phyloP scores from a whole-genome alignment of 2,113 vertebrate genomes.

The Halichoerus grypus region DNA sequence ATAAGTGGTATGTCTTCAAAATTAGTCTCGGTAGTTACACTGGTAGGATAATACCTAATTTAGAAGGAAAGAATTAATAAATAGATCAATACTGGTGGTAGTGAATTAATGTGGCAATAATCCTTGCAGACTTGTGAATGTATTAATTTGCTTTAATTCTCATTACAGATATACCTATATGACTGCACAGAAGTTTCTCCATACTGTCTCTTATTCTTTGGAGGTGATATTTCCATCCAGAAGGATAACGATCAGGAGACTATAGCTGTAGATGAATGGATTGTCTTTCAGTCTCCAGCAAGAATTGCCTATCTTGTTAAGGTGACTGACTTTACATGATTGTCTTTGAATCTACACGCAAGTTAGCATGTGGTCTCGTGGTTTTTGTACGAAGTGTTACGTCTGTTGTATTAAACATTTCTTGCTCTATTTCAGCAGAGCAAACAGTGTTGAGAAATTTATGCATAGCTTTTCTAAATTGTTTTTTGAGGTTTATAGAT shows the following conservation, averaged over 20 bases:
- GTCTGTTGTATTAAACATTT: background rate
- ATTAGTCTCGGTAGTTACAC: background rate
- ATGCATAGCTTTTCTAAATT: slow-evolving; percentile 54
- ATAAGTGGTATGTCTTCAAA: background rate
- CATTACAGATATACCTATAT: slow-evolving; percentile 96
- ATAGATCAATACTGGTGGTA: background rate
- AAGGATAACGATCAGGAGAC: slow-evolving; percentile 97
- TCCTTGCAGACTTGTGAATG: background rate
- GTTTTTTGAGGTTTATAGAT: background rate
- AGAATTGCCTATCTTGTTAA: slow-evolving; percentile 97
- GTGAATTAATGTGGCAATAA: background rate
- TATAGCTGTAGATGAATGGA: slow-evolving; percentile 97
- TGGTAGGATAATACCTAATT: background rate
- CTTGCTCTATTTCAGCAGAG: slow-evolving; percentile 22
- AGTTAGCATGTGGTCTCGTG: background rate
- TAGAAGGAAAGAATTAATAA: background rate
- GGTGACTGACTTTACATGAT: slow-evolving; percentile 83
- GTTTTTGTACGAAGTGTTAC: background rate
- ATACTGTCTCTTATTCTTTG: slow-evolving; percentile 97
- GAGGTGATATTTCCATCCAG: slow-evolving; percentile 98
- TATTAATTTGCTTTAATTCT: background rate
- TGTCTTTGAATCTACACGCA: background rate
- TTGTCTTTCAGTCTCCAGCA: slow-evolving; percentile 96
- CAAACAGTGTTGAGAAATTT: background rate
- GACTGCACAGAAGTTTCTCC: slow-evolving; percentile 99